A percentile compares a stretch with the other conserved stretches of the same genome.
Conservation (phyloP, 1,140 invertebrate species). For the Platorchestia sp. region DNA sequence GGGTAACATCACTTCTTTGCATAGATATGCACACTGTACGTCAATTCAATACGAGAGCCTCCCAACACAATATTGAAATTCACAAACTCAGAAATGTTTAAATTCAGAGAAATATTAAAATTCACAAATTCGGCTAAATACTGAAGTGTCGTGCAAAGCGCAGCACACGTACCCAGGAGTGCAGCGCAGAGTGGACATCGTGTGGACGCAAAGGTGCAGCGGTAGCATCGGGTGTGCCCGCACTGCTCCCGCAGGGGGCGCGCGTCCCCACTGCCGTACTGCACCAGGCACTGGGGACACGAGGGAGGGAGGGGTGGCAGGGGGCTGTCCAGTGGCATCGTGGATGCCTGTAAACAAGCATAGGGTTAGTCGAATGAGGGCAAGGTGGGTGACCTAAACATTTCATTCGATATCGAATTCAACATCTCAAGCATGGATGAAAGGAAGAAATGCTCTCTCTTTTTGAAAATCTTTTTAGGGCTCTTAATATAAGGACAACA, state of each 20-base stretch:
- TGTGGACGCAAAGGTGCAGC: conserved; percentile 40
- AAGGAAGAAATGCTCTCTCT: not conserved
- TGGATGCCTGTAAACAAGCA: not conserved
- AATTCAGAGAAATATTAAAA: no score
- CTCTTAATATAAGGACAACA: not conserved
- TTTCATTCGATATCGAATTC: not conserved
- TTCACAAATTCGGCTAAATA: no score
- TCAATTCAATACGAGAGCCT: not conserved
- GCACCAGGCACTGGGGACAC: conserved; percentile 44
- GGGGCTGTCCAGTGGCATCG: conserved; percentile 45
- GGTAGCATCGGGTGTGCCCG: conserved; percentile 44
- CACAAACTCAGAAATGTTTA: not conserved
- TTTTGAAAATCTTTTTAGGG: not conserved
- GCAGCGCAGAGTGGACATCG: conserved; percentile 3
- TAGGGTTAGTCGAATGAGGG: not conserved
- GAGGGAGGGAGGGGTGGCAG: conserved; percentile 32
- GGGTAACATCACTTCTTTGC: not conserved
- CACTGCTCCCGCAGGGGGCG: conserved; percentile 31
- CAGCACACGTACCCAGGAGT: not conserved
- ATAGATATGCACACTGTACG: not conserved
- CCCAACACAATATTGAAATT: no score
- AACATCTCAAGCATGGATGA: not conserved
- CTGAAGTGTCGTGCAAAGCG: no score
- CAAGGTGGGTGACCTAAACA: not conserved
- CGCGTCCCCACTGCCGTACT: conserved; percentile 19